Percentiles rank a stretch among this genome's conserved stretches.
Conservation (phyloP, 2,113 vertebrate species). For the Oryzias celebensis region DNA sequence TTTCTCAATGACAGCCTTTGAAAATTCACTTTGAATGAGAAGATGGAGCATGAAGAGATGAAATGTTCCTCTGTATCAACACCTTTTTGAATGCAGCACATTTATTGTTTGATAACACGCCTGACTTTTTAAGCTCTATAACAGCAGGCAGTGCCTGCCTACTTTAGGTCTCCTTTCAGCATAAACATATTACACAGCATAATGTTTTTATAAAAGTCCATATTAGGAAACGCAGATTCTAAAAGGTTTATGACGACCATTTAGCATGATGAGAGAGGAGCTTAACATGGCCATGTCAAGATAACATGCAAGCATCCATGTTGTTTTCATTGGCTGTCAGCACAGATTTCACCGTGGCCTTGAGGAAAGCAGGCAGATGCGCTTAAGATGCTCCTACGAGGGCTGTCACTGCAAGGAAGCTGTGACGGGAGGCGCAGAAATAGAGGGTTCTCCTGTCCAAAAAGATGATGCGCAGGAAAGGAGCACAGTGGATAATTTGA, state of each 20-base stretch:
- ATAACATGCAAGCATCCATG: constrained; percentile 82
- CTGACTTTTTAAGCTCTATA: constrained; percentile 46
- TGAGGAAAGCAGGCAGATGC: constrained; percentile 60
- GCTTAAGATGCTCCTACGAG: constrained; percentile 74
- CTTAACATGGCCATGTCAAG: constrained; percentile 82
- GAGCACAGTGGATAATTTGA: constrained; percentile 68
- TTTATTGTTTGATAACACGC: constrained; percentile 53
- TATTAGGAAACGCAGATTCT: constrained; percentile 73
- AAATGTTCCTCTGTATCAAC: constrained; percentile 41
- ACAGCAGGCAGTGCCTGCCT: constrained; percentile 52
- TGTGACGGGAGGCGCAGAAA: constrained; percentile 64
- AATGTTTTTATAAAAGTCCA: constrained; percentile 75
- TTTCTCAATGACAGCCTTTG: constrained; percentile 26
- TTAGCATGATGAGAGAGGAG: constrained; percentile 76
- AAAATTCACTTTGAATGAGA: constrained; percentile 10
- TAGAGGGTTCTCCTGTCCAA: constrained; percentile 70
- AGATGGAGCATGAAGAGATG: constrained; percentile 14
- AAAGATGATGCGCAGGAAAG: constrained; percentile 66
- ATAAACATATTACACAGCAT: constrained; percentile 74
- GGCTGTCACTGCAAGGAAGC: constrained; percentile 68
- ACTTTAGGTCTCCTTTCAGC: constrained; percentile 56
- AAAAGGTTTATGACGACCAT: constrained; percentile 82
- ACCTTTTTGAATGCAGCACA: constrained; percentile 34
- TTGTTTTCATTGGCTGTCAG: constrained; percentile 83
- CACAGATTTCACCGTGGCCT: constrained; percentile 80